These are phyloP conservation scores for Daboia siamensis DNA, from an alignment of 2,113 vertebrate species.

Conservation along the genomic window DNA sequence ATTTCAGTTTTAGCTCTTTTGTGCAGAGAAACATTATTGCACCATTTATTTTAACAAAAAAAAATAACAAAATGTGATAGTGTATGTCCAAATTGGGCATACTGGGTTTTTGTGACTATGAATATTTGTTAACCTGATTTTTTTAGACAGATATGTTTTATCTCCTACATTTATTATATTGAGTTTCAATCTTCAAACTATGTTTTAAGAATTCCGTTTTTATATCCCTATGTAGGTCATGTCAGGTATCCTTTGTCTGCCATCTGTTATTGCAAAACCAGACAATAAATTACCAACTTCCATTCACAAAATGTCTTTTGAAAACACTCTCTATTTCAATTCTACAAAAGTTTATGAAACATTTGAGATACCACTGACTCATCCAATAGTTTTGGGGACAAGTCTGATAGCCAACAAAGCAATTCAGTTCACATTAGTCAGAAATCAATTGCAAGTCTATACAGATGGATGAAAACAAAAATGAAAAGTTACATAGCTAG, in stretches of 20 bases:
- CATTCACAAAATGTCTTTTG: background rate
- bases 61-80: slow-evolving; percentile 51
- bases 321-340: background rate
- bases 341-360: background rate
- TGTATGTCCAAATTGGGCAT: slow-evolving; percentile 33
- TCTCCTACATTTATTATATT: background rate
- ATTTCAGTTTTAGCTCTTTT: slow-evolving; percentile 18
- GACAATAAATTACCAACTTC: background rate
- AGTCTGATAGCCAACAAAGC: too few relatives aligned
- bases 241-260: background rate
- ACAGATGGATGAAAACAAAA: background rate
- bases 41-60: slow-evolving; percentile 35
- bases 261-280: background rate
- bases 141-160: background rate
- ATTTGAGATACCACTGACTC: background rate
- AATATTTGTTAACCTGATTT: background rate
- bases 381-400: background rate
- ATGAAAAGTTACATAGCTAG: slow-evolving; percentile 28
- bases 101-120: background rate
- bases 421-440: background rate
- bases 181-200: background rate
- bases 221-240: background rate
- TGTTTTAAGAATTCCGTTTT: background rate
- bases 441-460: background rate
- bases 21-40: slow-evolving; percentile 39